Base-by-base conservation (phyloP, 2,888 invertebrate genomes). In the Micropterix aruncella region DNA sequence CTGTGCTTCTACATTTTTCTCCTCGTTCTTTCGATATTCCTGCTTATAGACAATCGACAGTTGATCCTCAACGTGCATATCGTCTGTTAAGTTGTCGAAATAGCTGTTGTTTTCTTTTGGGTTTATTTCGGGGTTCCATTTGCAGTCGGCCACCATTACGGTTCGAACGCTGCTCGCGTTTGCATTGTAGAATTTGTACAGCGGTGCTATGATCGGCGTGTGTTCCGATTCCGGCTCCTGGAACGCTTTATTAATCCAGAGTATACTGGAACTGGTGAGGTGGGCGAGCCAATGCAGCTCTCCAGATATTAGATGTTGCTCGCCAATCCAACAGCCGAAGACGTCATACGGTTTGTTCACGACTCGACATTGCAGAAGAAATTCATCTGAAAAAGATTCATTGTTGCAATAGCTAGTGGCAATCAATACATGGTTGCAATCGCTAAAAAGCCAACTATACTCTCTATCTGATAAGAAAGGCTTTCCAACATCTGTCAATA, bases 321-420 rank as follows among this genome's bases (percentile, higher is more conserved):
- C 85, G 56, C 83, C 85, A 57, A 83, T 88, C 89, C 89, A 90
- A n/a, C 87, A 83, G 5, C 90, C 89, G 63, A 89, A 89, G 51
- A 89, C 82, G 60, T 90, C 89, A 55, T 88, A 89, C 0, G 90
- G 89, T 53, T 85, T 85, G 63, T 88, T 89, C 41, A 79, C 74
- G 4, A 88, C 83, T 42, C 84, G 68, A 54, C 84, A 83, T 52
- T 82, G 78, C 27, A 83, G 67, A 51, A 76, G 69, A 54, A 86
- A 85, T 44, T 75, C 76, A 55, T 73, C 82, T 81, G 57, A 38
- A 64, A n/a, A n/a, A n/a, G n/a, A n/a, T n/a, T n/a, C n/a, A n/a
- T n/a, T n/a, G n/a, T n/a, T n/a, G n/a, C n/a, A n/a, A n/a, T n/a
- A n/a, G n/a, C n/a, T n/a, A n/a, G n/a, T n/a, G n/a, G n/a, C n/a